Evolutionary conservation across 2,888 invertebrate species (phyloP).

Genomic region (Eurytoma californica): DNA sequence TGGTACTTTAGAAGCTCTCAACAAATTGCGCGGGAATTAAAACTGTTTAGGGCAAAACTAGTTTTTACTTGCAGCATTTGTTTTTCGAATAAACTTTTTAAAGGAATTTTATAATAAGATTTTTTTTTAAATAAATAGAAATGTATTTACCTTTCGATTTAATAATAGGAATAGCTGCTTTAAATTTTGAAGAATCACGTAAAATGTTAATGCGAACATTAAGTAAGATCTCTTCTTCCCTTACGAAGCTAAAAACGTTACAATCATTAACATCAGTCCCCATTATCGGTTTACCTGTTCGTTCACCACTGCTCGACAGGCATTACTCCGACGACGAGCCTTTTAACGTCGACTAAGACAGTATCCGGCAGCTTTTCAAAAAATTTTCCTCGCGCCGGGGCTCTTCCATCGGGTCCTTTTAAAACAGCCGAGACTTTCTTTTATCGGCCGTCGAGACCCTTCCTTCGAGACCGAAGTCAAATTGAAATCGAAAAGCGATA

Average conservation of each 20-base stretch:
- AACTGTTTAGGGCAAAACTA: conserved; percentile 38
- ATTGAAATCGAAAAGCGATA: conserved; percentile 71
- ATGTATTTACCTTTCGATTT: no score
- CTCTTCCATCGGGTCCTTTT: not conserved
- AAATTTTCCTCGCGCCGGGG: not conserved
- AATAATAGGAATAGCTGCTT: no score
- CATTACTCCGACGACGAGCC: not conserved
- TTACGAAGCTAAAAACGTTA: no score
- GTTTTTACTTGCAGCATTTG: no score
- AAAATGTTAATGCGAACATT: no score
- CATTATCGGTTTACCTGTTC: not conserved
- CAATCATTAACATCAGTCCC: not conserved
- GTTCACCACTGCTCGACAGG: not conserved
- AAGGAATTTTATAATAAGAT: no score
- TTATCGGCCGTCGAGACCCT: not conserved
- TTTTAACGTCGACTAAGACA: not conserved
- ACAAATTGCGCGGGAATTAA: conserved; percentile 52
- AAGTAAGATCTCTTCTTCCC: no score
- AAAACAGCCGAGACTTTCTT: conserved; percentile 14
- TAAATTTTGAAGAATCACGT: no score
- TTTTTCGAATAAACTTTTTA: no score
- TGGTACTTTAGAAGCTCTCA: conserved; percentile 44
- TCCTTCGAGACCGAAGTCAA: conserved; percentile 60
- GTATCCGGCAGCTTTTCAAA: not conserved
- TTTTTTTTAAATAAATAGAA: no score